A percentile compares a stretch with the other conserved stretches of the same genome.
phyloP scores from a whole-genome alignment of 2,888 invertebrate genomes.

The Oligia strigilis region DNA sequence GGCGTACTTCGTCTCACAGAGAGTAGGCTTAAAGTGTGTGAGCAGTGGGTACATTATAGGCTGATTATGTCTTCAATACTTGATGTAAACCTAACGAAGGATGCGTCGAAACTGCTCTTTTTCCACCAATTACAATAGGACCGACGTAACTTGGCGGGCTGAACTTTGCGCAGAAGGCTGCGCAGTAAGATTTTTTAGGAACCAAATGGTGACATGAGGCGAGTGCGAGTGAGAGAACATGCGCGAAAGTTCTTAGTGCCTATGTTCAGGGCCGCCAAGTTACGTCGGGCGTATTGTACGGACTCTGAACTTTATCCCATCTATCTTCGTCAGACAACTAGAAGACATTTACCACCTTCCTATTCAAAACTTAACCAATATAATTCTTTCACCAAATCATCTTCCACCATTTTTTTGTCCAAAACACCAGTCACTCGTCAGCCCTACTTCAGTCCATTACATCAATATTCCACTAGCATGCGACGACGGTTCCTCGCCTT shows the following conservation, averaged over 20 bases:
- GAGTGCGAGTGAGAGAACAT: too few relatives aligned
- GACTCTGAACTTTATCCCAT: not conserved
- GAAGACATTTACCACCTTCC: not conserved
- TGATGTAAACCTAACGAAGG: not conserved
- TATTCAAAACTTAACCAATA: not conserved
- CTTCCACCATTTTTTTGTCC: not conserved
- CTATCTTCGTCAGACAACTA: not conserved
- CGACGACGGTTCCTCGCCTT: constrained; percentile 42
- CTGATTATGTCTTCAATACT: too few relatives aligned
- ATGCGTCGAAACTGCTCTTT: not conserved
- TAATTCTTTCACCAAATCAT: not conserved
- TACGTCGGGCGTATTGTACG: too few relatives aligned
- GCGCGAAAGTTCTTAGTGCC: too few relatives aligned
- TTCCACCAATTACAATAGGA: not conserved
- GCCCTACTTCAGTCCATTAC: constrained; percentile 54
- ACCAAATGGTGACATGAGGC: too few relatives aligned
- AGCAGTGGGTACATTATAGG: too few relatives aligned
- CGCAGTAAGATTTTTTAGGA: too few relatives aligned
- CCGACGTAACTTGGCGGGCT: too few relatives aligned
- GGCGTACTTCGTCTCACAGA: too few relatives aligned
- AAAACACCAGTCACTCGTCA: constrained; percentile 14
- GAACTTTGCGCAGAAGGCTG: too few relatives aligned
- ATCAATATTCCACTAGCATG: constrained; percentile 58
- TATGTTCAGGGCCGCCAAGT: too few relatives aligned
- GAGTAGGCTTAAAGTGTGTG: too few relatives aligned